phyloP scores from a whole-genome alignment of 2,797 vertebrate genomes.

The Simalia tracyae region DNA sequence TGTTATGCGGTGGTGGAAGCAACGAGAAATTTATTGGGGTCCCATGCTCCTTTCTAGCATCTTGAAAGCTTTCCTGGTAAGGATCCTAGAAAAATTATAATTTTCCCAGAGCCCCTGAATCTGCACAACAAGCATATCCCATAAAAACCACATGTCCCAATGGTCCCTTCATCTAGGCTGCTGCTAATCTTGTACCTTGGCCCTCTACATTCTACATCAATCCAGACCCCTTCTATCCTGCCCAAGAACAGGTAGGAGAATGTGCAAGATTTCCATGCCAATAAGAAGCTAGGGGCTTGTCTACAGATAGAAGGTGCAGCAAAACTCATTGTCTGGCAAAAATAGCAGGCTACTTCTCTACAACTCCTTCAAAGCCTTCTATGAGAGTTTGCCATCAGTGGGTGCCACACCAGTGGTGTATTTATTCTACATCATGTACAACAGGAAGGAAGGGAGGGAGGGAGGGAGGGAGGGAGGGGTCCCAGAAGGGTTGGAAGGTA shows the following conservation, averaged over 20 bases:
- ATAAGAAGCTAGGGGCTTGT: background rate
- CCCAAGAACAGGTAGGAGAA: no score
- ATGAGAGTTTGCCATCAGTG: slow-evolving; percentile 61
- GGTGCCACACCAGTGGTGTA: slow-evolving; percentile 52
- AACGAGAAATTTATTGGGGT: no score
- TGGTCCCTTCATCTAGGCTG: background rate
- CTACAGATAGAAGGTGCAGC: background rate
- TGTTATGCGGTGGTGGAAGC: no score
- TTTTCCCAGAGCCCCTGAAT: background rate
- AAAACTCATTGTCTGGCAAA: background rate
- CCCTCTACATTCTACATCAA: no score
- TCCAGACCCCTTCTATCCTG: no score
- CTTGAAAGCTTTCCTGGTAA: no score
- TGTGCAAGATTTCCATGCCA: no score
- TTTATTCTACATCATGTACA: slow-evolving; percentile 51
- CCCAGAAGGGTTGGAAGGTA: background rate
- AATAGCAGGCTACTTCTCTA: slow-evolving; percentile 8
- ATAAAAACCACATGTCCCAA: background rate
- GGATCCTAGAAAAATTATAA: no score
- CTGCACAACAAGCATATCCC: background rate
- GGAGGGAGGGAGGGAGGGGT: accelerated
- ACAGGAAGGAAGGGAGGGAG: background rate
- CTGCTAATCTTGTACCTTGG: no score
- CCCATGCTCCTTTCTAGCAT: no score
- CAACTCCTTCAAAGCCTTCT: slow-evolving; percentile 55